Conservation (phyloP, 2,888 invertebrate species). For the Mythimna pallens region DNA sequence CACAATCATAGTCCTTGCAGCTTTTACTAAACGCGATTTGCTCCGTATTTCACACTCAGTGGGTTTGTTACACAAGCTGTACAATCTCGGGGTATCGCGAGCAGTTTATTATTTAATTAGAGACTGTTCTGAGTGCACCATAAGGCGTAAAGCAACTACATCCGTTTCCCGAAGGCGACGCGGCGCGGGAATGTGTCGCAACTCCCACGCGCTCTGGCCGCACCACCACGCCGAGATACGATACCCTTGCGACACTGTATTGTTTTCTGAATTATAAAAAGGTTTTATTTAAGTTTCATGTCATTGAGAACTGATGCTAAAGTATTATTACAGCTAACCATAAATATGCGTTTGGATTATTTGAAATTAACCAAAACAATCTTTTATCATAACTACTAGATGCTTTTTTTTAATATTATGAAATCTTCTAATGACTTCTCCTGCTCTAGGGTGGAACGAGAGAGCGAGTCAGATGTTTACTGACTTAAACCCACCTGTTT, state of each 20-base stretch:
- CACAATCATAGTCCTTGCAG: conserved; percentile 63
- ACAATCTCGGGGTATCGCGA: conserved; percentile 71
- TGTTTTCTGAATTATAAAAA: conserved; percentile 48
- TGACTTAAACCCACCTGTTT: no score
- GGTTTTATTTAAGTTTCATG: neutral
- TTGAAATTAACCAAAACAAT: no score
- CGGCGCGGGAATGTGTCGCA: conserved; percentile 44
- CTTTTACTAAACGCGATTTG: conserved; percentile 62
- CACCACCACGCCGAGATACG: conserved; percentile 50
- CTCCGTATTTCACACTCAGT: conserved; percentile 71
- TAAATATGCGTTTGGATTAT: no score
- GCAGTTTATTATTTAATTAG: conserved; percentile 73
- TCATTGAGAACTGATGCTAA: neutral
- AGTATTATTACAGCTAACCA: no score
- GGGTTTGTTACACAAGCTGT: conserved; percentile 69
- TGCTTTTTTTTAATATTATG: no score
- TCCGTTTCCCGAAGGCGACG: conserved; percentile 81
- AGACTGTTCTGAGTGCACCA: conserved; percentile 66
- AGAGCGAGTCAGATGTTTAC: no score
- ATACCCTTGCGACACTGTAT: conserved; percentile 46
- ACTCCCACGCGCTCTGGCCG: conserved; percentile 64
- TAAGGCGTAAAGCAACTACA: conserved; percentile 72
- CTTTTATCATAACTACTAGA: no score
- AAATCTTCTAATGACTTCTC: no score
- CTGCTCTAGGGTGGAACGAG: no score